Evolutionary conservation across 2,113 vertebrate genomes (phyloP).

Genomic region (Naja naja): DNA sequence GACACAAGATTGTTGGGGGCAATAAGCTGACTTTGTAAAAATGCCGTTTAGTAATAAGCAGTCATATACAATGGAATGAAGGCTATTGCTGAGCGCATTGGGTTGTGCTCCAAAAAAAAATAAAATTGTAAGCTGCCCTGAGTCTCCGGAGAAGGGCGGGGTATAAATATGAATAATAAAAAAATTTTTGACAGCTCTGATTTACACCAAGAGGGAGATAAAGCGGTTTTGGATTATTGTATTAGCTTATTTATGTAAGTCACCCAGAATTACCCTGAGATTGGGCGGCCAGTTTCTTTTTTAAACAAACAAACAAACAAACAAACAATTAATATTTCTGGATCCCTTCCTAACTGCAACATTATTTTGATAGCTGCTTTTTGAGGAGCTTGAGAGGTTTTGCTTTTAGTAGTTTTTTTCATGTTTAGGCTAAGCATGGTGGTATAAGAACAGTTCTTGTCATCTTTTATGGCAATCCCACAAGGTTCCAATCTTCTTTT

Average conservation of each 20-base stretch:
- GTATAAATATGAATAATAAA: too few species aligned
- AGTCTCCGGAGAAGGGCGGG: too few species aligned
- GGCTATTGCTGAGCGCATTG: too few species aligned
- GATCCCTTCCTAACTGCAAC: background rate
- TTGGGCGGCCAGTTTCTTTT: background rate
- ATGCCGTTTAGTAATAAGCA: too few species aligned
- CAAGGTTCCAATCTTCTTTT: background rate
- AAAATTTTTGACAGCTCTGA: background rate
- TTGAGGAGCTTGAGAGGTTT: background rate
- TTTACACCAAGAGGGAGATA: background rate
- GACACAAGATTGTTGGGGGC: too few species aligned
- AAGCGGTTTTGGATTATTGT: background rate
- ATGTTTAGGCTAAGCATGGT: background rate
- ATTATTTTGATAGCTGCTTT: background rate
- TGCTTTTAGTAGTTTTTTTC: background rate
- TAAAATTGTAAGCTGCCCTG: too few species aligned
- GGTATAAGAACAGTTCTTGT: background rate
- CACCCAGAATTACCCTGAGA: background rate
- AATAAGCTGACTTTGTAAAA: too few species aligned
- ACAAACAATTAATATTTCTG: background rate
- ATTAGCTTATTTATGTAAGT: background rate
- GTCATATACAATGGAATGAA: too few species aligned
- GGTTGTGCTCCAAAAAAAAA: too few species aligned
- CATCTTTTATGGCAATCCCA: background rate
- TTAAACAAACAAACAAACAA: background rate